A percentile compares a stretch with the other conserved stretches of the same genome.
These are phyloP conservation scores for Marisa cornuarietis DNA, from an alignment of 1,140 invertebrate species.

Conservation along the genomic window DNA sequence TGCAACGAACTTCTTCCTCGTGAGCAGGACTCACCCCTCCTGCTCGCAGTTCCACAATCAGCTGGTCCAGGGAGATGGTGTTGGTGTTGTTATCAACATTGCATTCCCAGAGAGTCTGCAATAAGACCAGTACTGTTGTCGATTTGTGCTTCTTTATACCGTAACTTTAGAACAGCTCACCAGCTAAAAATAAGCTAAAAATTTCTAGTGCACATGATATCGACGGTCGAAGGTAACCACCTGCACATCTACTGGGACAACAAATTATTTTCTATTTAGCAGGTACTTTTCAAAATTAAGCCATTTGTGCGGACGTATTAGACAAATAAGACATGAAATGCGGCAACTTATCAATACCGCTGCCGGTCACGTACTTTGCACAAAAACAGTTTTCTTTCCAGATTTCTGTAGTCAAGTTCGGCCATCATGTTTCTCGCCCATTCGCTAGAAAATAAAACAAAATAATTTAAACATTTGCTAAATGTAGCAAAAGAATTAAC, in stretches of 20 bases:
- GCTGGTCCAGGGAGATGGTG: constrained; percentile 55
- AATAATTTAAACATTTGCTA: background rate
- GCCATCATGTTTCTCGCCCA: constrained; percentile 60
- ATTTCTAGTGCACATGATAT: too few relatives aligned
- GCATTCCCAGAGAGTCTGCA: constrained; percentile 62
- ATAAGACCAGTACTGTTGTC: background rate
- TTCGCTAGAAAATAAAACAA: constrained; percentile 36
- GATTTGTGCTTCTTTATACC: too few relatives aligned
- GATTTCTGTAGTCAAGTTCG: constrained; percentile 51
- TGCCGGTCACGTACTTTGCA: constrained; percentile 52
- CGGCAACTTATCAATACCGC: too few relatives aligned
- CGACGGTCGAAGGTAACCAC: too few relatives aligned
- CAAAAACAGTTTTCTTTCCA: constrained; percentile 61
- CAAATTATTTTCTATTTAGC: too few relatives aligned
- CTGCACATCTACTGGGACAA: too few relatives aligned
- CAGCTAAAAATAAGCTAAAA: too few relatives aligned
- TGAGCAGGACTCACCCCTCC: constrained; percentile 59
- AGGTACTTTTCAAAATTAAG: too few relatives aligned
- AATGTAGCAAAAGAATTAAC: too few relatives aligned
- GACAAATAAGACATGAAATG: too few relatives aligned
- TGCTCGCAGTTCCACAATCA: constrained; percentile 59
- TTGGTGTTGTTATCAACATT: constrained; percentile 58
- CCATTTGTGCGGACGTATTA: too few relatives aligned
- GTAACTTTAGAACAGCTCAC: too few relatives aligned
- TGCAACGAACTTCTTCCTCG: constrained; percentile 51